Evolutionary conservation across 2,113 vertebrate genomes (phyloP).

Genomic region (Rhabdornis inornatus): DNA sequence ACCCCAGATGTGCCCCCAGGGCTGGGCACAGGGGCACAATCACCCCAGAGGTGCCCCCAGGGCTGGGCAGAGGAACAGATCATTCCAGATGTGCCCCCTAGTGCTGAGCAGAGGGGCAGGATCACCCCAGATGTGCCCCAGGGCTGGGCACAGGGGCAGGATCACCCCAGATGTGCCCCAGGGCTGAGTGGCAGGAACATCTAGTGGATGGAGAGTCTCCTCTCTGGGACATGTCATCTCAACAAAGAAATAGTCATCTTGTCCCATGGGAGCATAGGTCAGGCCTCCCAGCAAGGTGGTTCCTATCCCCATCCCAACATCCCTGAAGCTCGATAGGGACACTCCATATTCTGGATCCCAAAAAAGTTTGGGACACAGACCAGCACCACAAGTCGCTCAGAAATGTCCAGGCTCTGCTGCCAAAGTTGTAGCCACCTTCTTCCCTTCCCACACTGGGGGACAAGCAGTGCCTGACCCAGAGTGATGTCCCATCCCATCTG

Average conservation of each 20-base stretch:
- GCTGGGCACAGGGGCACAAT: no score
- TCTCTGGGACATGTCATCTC: background rate
- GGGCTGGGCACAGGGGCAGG: background rate
- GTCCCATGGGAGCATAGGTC: background rate
- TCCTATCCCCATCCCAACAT: background rate
- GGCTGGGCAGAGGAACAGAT: background rate
- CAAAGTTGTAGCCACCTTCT: background rate
- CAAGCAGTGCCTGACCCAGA: background rate
- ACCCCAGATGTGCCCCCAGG: background rate
- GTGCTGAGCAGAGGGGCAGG: no score
- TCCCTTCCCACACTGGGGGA: background rate
- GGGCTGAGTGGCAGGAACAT: background rate
- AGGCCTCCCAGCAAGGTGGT: accelerated
- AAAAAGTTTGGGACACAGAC: background rate
- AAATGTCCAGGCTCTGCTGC: background rate
- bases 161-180: background rate
- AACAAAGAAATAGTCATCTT: background rate
- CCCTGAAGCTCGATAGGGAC: background rate
- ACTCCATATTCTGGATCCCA: background rate
- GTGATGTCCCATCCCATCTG: accelerated
- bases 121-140: background rate
- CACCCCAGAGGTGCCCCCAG: background rate
- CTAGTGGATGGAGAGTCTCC: background rate
- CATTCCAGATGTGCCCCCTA: background rate
- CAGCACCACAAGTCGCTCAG: background rate